Percentiles rank a stretch among this genome's conserved stretches.
Conservation (phyloP, 1,140 invertebrate genomes). For the Gryon sp. region DNA sequence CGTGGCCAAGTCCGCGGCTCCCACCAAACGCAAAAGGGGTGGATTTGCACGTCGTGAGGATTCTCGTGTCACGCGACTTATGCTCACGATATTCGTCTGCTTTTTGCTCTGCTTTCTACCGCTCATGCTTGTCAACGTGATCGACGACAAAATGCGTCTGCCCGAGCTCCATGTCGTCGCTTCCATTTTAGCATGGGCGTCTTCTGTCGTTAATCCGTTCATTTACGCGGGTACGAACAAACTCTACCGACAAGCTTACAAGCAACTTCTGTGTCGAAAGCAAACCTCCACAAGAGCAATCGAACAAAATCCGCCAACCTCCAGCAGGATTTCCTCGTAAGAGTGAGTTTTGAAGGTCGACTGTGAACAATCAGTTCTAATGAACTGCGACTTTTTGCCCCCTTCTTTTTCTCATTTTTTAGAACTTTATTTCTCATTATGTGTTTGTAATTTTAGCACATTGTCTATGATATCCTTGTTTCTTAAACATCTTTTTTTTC, state of each 20-base stretch:
- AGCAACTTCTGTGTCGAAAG: slow-evolving; percentile 81
- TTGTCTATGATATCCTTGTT: no score
- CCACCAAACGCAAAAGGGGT: slow-evolving; percentile 73
- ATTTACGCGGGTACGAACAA: slow-evolving; percentile 93
- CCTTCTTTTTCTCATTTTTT: no score
- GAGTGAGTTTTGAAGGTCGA: no score
- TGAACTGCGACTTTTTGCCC: no score
- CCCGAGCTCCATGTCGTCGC: slow-evolving; percentile 89
- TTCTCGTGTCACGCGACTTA: slow-evolving; percentile 88
- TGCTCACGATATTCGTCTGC: slow-evolving; percentile 91
- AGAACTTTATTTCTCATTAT: no score
- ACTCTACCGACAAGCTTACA: slow-evolving; percentile 88
- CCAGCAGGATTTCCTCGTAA: slow-evolving; percentile 72
- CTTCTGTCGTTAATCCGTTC: slow-evolving; percentile 91
- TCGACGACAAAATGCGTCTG: slow-evolving; percentile 86
- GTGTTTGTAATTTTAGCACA: no score
- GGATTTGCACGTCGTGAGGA: slow-evolving; percentile 83
- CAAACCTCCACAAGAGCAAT: slow-evolving; percentile 52
- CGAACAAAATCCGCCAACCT: slow-evolving; percentile 65
- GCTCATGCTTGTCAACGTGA: slow-evolving; percentile 91
- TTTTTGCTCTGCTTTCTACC: slow-evolving; percentile 92
- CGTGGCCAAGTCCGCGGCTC: slow-evolving; percentile 76
- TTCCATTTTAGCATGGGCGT: slow-evolving; percentile 91
- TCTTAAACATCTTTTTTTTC: no score
- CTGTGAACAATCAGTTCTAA: no score